Base-by-base conservation (phyloP, 1,140 invertebrate species). In the Drosophila kikkawai region DNA sequence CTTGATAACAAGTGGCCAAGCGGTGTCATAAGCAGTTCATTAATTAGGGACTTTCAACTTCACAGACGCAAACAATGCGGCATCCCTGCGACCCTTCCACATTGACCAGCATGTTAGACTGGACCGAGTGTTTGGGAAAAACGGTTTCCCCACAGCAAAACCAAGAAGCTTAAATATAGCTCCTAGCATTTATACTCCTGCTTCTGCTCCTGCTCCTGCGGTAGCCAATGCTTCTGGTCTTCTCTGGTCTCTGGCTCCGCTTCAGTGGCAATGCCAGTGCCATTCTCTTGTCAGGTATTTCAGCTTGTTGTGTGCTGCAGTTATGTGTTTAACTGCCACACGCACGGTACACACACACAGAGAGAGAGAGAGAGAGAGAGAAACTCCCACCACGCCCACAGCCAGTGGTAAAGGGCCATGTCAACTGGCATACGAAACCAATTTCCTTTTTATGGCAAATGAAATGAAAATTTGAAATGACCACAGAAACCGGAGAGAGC, bases 401-500 rank as follows among this genome's bases (percentile, higher is more conserved):
- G n/a, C 59, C 42, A 51, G 59, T 70, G 70, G 58, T 37, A 36
- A 59, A 75, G 64, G 76, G 60, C 67, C 69, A 65, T 69, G 80
- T 65, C 78, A 85, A 86, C 82, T 79, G 78, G 80, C 84, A 87
- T 81, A 90, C 85, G 70, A 88, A 88, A 90, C 84, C 84, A 88
- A 88, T 88, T 88, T 88, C 84, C 84, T 88, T 88, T 88, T 88
- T 88, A 88, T 90, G 84, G 85, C 85, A 88, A 88, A 90, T 90
- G 84, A 88, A 88, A 88, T 88, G 84, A 88, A 88, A 88, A 88
- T 90, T 88, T 88, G 85, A 88, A 88, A 88, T 88, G 84, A 88
- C 84, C 84, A 88, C 85, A 88, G 32, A 85, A 85, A 85, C 80
- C 42, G 47, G 39, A 51, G 67, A 44, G 45, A 41, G 32, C 2